Evolutionary conservation across 2,888 invertebrate genomes (phyloP), one percentile per base, ranked within the genome.

Genomic region (Napeogenes sylphis): DNA sequence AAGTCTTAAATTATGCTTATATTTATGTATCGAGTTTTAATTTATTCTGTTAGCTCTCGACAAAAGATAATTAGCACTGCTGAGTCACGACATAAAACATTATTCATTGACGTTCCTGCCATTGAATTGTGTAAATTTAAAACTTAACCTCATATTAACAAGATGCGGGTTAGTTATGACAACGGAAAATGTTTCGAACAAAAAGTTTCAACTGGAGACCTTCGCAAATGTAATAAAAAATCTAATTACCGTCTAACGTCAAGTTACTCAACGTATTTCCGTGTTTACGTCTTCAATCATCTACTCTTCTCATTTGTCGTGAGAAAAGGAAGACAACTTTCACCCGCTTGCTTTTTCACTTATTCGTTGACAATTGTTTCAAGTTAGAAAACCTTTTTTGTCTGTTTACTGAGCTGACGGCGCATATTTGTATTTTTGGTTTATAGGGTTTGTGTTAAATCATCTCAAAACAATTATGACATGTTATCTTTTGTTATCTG

Each of bases 271-370:
- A 68, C 66, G 61, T 70, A 66, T 69, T 69, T 69, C 71, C 70
- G 70, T 78, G 78, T 77, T 75, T 80, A 76, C 71, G 72, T 70
- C 73, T 75, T 75, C 77, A 75, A 77, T 78, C 75, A 74, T 75
- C 69, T 21, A 21, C 21, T 71, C 71, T 70, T 68, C 71, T 73
- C 70, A 70, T 75, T 72, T 74, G 75, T 73, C 74, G 84, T 87
- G 86, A 82, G 87, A 86, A 85, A 82, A 82, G 82, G 83, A 74
- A 76, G 71, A 63, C 62, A 57, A 78, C 87, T 87, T 87, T 86
- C 87, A 78, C 83, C 76, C 76, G 21, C 77, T 77, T 73, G 73
- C 74, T 79, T 78, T 79, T 80, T 75, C 67, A 68, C 69, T 69
- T 71, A 66, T 71, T 73, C 73, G 73, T 71, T 68, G 68, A 67